These are phyloP conservation scores for Sebastes aleutianus DNA, from an alignment of 2,797 vertebrate genomes.

Conservation along the genomic window DNA sequence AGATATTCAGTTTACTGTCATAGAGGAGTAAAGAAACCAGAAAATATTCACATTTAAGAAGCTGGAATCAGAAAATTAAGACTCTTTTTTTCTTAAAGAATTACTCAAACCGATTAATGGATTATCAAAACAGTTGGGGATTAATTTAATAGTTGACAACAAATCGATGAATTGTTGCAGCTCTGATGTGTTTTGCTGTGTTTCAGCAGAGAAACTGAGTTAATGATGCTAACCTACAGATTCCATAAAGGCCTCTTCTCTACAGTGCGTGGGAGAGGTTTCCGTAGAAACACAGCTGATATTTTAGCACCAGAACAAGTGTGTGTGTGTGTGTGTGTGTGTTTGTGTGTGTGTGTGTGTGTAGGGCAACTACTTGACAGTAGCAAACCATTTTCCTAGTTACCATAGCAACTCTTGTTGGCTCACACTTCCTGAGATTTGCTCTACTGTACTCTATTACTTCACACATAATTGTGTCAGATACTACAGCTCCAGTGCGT, in stretches of 20 bases:
- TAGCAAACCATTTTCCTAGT: constrained; percentile 55
- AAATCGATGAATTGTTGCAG: too few relatives aligned
- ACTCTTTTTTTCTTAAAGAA: too few relatives aligned
- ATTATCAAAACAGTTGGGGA: too few relatives aligned
- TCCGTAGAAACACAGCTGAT: constrained; percentile 55
- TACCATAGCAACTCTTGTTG: constrained; percentile 70
- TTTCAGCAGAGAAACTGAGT: not conserved
- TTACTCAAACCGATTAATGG: too few relatives aligned
- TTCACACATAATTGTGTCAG: not conserved
- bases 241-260: constrained; percentile 13
- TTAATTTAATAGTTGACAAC: too few relatives aligned
- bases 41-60: too few relatives aligned
- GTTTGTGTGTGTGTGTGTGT: not conserved
- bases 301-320: constrained; percentile 6
- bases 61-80: too few relatives aligned
- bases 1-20: too few relatives aligned
- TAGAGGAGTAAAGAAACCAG: too few relatives aligned
- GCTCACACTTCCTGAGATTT: constrained; percentile 44
- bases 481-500: not conserved
- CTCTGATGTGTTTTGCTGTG: not conserved
- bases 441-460: constrained; percentile 6
- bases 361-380: constrained; percentile 30
- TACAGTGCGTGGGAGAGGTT: constrained; percentile 59
- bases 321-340: not conserved
- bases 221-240: constrained; percentile 13